Evolutionary conservation across 1,140 invertebrate genomes (phyloP), one percentile per base, ranked within the genome.

Genomic region (Alviniconcha marisindica): DNA sequence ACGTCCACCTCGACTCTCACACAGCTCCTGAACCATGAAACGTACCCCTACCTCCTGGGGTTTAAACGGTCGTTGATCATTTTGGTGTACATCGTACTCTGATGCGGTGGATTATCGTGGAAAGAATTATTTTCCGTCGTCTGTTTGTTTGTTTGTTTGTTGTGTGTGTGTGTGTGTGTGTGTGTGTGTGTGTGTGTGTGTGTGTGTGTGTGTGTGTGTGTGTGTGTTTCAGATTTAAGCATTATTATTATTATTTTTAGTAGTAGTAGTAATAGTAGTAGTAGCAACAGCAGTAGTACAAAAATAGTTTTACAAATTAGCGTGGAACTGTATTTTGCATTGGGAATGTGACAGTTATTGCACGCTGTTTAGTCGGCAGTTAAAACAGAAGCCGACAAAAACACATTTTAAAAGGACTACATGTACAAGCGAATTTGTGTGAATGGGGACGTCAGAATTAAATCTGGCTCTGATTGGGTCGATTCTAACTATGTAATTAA

Each of bases 151-250:
- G 12, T 7, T 51, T 18, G 18, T 51, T 56, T 10, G 3, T 10
- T 21, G 28, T 66, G 63, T 66, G n/a, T 66, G 44, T 42, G 24
- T 44, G 73, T 76, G 44, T 42, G 18, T 44, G 73, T 76, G 44
- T 42, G 40, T 44, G 73, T 76, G 44, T 42, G 63, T 44, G 73
- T 76, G 44, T 42, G 40, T 44, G 73, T 76, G 44, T 42, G 40
- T 44, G 73, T 76, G 44, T 42, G 40, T 44, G 73, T 76, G 44
- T 42, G 63, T 44, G 73, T 76, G 44, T 42, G 40, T 44, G 73
- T 76, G 44, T 42, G 40, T 44, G 36, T 76, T n/a, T 42, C 12
- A 38, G 73, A 15, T 1, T 24, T 1, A 31, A 0, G 69, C 36
- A 33, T 36, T 0, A 31, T 7, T 73, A 33, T 36, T 28, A 31